Conservation (phyloP, 2,113 vertebrate genomes). For the Mionectes macconnelli region DNA sequence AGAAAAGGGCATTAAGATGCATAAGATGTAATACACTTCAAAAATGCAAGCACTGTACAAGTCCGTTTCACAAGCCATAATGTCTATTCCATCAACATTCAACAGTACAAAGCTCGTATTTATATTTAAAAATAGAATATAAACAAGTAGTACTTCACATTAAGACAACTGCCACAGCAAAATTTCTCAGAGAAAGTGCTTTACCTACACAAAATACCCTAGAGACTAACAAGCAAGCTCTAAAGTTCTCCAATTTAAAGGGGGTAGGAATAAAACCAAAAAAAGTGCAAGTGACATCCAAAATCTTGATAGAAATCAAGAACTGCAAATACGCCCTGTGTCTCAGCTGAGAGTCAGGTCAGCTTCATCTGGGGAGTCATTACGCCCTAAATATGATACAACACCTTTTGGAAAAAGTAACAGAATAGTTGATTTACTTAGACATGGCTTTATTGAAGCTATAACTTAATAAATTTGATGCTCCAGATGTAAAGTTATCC, state of each 20-base stretch:
- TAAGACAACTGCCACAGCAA: slow-evolving; percentile 19
- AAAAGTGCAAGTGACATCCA: not conserved
- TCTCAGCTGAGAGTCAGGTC: not conserved
- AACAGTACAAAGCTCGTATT: slow-evolving; percentile 35
- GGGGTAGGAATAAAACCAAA: not conserved
- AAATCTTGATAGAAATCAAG: not conserved
- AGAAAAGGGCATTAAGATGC: not conserved
- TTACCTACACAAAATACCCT: not conserved
- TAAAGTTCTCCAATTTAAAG: not conserved
- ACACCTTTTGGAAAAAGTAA: not conserved
- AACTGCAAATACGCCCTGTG: not conserved
- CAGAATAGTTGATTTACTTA: not conserved
- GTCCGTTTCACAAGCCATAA: slow-evolving; percentile 5
- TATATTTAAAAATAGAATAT: slow-evolving; percentile 54
- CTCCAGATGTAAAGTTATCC: not conserved
- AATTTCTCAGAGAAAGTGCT: slow-evolving; percentile 14
- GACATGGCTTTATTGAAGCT: slow-evolving; percentile 27
- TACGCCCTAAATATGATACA: not conserved
- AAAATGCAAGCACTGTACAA: slow-evolving; percentile 21
- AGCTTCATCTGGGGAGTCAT: not conserved
- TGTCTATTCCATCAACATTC: slow-evolving; percentile 1
- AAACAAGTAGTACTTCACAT: slow-evolving; percentile 33
- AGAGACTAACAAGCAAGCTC: not conserved
- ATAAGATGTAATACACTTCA: not conserved
- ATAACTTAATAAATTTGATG: slow-evolving; percentile 8